A percentile compares a stretch with the other conserved stretches of the same genome.
phyloP scores from a whole-genome alignment of 2,113 vertebrate genomes.

The Eptesicus fuscus region DNA sequence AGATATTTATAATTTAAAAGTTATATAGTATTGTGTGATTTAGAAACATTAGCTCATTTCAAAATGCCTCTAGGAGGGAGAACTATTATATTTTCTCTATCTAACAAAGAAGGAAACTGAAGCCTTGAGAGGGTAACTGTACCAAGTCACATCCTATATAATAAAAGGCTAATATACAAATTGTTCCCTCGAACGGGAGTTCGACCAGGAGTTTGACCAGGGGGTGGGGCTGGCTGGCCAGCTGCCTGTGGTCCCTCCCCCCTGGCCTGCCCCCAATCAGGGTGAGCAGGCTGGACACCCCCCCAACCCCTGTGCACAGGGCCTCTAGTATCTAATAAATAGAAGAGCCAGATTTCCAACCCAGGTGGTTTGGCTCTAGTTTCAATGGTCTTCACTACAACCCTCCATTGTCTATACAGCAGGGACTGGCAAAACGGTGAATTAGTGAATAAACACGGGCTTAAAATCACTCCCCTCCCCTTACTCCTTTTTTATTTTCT shows the following conservation, averaged over 20 bases:
- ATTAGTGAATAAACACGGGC: neutral
- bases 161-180: no score
- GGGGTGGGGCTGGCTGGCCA: fast-evolving
- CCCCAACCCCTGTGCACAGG: no score
- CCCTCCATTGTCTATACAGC: neutral
- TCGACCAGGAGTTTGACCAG: no score
- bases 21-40: neutral
- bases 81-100: neutral
- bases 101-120: neutral
- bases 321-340: neutral
- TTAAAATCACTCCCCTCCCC: neutral
- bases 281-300: no score
- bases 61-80: neutral
- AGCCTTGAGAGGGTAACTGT: neutral
- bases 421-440: neutral
- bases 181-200: no score
- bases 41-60: neutral
- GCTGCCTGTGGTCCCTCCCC: no score
- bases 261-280: no score
- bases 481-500: neutral
- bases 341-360: neutral
- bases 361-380: fast-evolving
- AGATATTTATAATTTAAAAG: neutral
- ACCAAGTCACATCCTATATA: no score
- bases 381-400: neutral